Evolutionary conservation across 2,797 vertebrate species (phyloP).

Genomic region (Danio albolineatus): DNA sequence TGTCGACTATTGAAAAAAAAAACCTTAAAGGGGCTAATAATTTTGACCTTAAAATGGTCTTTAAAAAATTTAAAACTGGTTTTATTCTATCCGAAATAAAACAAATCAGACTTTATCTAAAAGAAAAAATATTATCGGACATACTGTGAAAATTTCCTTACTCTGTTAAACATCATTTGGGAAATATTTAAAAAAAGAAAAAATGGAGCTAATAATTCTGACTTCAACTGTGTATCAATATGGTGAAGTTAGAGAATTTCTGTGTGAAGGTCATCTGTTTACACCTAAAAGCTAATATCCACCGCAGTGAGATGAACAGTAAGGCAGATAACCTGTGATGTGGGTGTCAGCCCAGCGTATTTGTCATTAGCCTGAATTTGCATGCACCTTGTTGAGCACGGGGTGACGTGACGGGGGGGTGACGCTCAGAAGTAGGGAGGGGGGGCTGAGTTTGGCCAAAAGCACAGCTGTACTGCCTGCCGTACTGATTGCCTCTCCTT

Average conservation of each 20-base stretch:
- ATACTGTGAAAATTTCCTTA: too few relatives aligned
- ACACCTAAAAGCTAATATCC: neutral
- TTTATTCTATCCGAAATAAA: too few relatives aligned
- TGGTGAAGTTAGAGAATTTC: neutral
- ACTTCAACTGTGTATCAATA: too few relatives aligned
- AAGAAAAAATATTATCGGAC: too few relatives aligned
- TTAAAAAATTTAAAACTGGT: too few relatives aligned
- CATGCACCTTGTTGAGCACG: slow-evolving; percentile 80
- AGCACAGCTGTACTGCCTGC: slow-evolving; percentile 88
- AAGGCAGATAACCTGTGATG: slow-evolving; percentile 24
- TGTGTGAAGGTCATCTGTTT: slow-evolving; percentile 13
- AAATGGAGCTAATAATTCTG: too few relatives aligned
- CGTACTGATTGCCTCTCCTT: slow-evolving; percentile 88
- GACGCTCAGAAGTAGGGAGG: slow-evolving; percentile 81
- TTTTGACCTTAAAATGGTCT: too few relatives aligned
- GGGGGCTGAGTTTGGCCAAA: slow-evolving; percentile 80
- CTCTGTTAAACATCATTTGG: too few relatives aligned
- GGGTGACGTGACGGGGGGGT: slow-evolving; percentile 74
- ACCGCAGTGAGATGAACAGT: neutral
- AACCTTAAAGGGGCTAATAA: too few relatives aligned
- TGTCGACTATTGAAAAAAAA: too few relatives aligned
- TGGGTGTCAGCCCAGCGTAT: slow-evolving; percentile 60
- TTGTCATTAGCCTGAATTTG: slow-evolving; percentile 87
- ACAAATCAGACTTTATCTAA: too few relatives aligned
- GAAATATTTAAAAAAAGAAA: too few relatives aligned